phyloP scores from a whole-genome alignment of 2,888 invertebrate species.

The Drosophila pseudotakahashii region DNA sequence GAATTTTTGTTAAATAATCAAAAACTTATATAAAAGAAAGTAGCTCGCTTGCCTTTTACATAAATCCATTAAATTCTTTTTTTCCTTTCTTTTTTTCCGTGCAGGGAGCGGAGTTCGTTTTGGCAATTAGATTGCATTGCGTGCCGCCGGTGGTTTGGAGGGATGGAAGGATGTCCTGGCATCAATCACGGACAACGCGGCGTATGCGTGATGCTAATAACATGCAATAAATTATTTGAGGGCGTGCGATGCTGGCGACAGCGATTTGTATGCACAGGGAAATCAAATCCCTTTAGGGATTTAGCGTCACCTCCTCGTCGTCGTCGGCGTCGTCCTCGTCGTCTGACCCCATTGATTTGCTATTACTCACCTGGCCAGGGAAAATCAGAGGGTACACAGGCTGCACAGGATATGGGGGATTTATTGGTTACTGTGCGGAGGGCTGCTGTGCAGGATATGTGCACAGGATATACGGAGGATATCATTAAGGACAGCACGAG shows the following conservation, averaged over 20 bases:
- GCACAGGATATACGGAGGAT: conserved; percentile 50
- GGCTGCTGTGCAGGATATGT: not conserved
- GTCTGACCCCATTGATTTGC: conserved; percentile 24
- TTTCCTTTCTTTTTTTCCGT: not conserved
- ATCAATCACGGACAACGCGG: conserved; percentile 28
- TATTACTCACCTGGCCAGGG: conserved; percentile 25
- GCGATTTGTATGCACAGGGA: conserved; percentile 16
- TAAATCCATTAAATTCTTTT: no score
- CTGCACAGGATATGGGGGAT: not conserved
- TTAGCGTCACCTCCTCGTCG: conserved; percentile 4
- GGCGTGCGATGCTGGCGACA: conserved; percentile 25
- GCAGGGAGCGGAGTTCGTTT: conserved; percentile 19
- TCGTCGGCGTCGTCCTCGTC: not conserved
- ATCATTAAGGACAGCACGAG: conserved; percentile 51
- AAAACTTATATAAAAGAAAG: no score
- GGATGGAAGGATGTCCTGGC: conserved; percentile 7
- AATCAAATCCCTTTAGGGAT: conserved; percentile 6
- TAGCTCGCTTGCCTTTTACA: no score
- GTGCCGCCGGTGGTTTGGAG: not conserved
- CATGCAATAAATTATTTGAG: conserved; percentile 55
- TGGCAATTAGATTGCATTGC: conserved; percentile 34
- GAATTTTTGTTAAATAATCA: no score
- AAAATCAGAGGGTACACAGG: not conserved
- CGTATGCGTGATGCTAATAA: conserved; percentile 65
- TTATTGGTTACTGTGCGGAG: no score